These are phyloP conservation scores for Cerastoderma edule DNA, from an alignment of 2,888 invertebrate genomes.

Conservation along the genomic window DNA sequence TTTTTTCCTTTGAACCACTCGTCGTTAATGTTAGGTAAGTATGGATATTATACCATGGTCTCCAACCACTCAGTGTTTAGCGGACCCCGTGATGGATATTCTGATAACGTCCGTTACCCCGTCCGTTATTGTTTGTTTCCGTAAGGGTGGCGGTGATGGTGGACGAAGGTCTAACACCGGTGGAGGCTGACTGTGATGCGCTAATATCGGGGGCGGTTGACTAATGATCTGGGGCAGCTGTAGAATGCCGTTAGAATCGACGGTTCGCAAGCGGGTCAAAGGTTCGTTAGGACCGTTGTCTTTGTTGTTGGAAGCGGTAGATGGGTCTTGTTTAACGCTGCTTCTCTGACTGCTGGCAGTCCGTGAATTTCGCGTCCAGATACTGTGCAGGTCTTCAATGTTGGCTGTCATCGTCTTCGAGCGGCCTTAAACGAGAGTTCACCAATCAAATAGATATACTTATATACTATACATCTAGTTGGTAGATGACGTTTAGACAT, in stretches of 20 bases:
- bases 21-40: no score
- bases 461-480: no score
- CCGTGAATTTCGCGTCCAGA: conserved; percentile 48
- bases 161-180: conserved; percentile 29
- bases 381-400: conserved; percentile 46
- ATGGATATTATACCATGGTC: no score
- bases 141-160: conserved; percentile 27
- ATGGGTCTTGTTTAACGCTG: conserved; percentile 29
- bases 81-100: conserved; percentile 57
- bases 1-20: no score
- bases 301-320: conserved; percentile 7
- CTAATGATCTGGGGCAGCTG: conserved; percentile 50
- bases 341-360: conserved; percentile 46
- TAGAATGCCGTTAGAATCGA: conserved; percentile 49
- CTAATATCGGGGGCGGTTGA: conserved; percentile 45
- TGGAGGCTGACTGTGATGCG: conserved; percentile 25
- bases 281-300: conserved; percentile 26
- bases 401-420: conserved; percentile 34
- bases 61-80: conserved; percentile 46
- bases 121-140: conserved; percentile 47
- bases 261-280: conserved; percentile 30
- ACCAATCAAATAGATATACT: no score
- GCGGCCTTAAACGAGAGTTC: conserved; percentile 46
- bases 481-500: no score
- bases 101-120: conserved; percentile 57